phyloP scores from a whole-genome alignment of 2,113 vertebrate species.

The Procavia capensis region DNA sequence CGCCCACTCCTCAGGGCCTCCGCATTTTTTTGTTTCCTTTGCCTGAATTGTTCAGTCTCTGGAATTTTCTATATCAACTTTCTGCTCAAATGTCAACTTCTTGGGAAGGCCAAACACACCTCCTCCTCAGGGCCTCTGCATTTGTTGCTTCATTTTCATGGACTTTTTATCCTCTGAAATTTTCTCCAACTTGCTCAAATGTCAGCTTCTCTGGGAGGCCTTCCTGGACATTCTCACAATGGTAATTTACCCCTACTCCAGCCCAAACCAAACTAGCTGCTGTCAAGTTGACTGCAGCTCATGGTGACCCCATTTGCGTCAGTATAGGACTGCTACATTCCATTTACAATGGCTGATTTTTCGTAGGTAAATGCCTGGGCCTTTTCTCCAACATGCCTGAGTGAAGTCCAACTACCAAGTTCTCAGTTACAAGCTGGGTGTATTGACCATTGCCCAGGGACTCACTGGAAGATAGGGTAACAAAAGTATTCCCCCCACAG shows the following conservation, averaged over 20 bases:
- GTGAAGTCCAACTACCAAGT: background rate
- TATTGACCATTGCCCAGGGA: background rate
- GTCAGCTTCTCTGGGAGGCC: background rate
- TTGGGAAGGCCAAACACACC: too few species aligned
- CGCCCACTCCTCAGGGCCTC: too few species aligned
- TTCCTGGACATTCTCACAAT: background rate
- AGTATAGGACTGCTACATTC: background rate
- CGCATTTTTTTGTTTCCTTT: too few species aligned
- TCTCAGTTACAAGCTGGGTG: background rate
- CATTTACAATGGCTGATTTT: background rate
- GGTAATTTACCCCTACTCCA: background rate
- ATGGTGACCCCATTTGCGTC: background rate
- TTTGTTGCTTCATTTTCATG: background rate
- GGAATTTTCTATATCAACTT: too few species aligned
- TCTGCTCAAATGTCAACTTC: too few species aligned
- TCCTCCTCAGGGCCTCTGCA: background rate
- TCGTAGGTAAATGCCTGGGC: background rate
- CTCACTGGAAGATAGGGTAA: background rate
- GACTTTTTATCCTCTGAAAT: background rate
- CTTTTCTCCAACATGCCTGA: background rate
- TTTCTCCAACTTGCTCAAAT: background rate
- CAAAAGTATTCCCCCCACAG: background rate
- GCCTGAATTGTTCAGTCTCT: too few species aligned
- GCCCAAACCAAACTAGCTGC: background rate
- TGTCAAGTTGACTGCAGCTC: background rate